Conservation (phyloP, 2,797 vertebrate species). For the Chaunax sp. region DNA sequence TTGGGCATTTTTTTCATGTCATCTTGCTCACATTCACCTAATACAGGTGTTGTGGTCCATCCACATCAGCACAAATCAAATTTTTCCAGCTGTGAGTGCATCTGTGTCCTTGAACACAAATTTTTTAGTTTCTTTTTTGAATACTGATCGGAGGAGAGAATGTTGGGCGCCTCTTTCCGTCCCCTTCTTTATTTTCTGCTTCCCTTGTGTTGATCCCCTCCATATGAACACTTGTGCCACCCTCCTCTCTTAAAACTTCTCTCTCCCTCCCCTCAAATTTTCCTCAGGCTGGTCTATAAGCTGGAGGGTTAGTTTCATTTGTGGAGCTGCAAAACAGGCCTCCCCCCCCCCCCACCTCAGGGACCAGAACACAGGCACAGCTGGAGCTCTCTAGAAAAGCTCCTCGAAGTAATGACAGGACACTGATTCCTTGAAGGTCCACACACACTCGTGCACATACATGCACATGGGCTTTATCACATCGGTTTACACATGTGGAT, state of each 20-base stretch:
- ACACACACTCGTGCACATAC: conserved; percentile 1
- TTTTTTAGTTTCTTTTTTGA: background rate
- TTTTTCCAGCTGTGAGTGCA: too few relatives aligned
- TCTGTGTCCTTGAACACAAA: too few relatives aligned
- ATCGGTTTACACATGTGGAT: background rate
- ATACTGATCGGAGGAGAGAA: conserved; percentile 25
- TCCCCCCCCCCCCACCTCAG: conserved; percentile 40
- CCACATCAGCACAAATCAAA: too few relatives aligned
- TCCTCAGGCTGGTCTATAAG: conserved; percentile 71
- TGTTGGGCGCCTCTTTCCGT: conserved; percentile 24
- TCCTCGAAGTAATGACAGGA: conserved; percentile 66
- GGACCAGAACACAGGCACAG: conserved; percentile 68
- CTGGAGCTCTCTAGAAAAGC: conserved; percentile 67
- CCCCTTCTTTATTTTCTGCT: conserved; percentile 38
- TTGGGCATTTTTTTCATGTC: too few relatives aligned
- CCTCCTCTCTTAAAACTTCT: conserved; percentile 42
- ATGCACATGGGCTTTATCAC: background rate
- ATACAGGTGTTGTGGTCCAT: too few relatives aligned
- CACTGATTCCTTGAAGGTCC: conserved; percentile 51
- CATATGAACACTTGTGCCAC: conserved; percentile 52
- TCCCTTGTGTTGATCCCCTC: conserved; percentile 45
- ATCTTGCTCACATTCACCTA: too few relatives aligned
- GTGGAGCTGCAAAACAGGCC: conserved; percentile 51
- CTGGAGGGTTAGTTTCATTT: conserved; percentile 32
- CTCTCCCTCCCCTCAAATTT: conserved; percentile 32